phyloP scores from a whole-genome alignment of 2,113 vertebrate genomes.

The Ia io region DNA sequence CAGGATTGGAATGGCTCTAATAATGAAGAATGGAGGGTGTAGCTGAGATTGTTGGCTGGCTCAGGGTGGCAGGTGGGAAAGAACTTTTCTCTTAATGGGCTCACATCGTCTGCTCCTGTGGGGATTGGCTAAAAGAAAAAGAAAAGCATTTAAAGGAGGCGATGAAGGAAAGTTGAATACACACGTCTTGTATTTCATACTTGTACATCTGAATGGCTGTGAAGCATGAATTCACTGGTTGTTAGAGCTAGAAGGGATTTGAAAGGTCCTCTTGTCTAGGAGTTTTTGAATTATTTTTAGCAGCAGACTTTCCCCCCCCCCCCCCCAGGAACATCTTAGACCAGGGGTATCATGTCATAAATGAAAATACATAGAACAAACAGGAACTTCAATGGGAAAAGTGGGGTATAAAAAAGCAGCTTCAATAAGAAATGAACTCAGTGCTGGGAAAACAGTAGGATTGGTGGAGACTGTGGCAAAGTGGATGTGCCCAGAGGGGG shows the following conservation, averaged over 20 bases:
- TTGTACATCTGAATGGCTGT: neutral
- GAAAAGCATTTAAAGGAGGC: neutral
- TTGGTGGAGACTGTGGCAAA: neutral
- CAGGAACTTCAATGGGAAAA: neutral
- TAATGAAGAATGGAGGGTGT: neutral
- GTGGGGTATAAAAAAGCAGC: neutral
- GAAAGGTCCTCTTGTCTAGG: slow-evolving; percentile 46
- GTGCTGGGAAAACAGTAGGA: neutral
- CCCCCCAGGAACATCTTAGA: slow-evolving; percentile 10
- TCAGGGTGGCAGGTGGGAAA: slow-evolving; percentile 56
- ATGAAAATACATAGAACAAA: neutral
- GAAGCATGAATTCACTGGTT: slow-evolving; percentile 50
- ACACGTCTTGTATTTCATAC: slow-evolving; percentile 25
- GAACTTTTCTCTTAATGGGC: slow-evolving; percentile 2
- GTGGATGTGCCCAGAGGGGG: too few relatives aligned
- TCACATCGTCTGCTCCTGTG: neutral
- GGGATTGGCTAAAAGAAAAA: slow-evolving; percentile 4
- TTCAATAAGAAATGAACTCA: neutral
- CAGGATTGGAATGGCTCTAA: slow-evolving; percentile 25
- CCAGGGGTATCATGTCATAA: slow-evolving; percentile 1
- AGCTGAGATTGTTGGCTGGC: slow-evolving; percentile 19
- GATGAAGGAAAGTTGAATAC: slow-evolving; percentile 32
- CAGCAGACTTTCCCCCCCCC: neutral
- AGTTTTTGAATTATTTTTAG: slow-evolving; percentile 62
- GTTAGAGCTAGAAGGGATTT: slow-evolving; percentile 33